Conservation (phyloP, 2,797 vertebrate genomes). For the Melopsittacus undulatus region DNA sequence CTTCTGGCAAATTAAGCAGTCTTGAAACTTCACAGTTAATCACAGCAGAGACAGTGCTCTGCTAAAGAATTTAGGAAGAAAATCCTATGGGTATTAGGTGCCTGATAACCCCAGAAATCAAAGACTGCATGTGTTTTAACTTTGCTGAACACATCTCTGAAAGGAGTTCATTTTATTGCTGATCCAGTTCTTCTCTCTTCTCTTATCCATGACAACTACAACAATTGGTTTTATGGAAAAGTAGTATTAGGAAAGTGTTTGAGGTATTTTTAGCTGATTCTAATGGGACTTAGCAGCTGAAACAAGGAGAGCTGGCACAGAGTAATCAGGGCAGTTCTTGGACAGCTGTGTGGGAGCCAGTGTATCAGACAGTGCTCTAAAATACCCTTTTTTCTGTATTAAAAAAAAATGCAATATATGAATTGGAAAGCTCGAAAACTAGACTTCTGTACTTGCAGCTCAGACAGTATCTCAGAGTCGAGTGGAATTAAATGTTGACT, state of each 20-base stretch:
- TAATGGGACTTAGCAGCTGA: slow-evolving; percentile 60
- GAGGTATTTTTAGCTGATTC: slow-evolving; percentile 50
- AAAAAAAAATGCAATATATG: neutral
- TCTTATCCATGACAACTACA: neutral
- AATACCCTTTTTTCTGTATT: neutral
- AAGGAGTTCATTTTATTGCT: slow-evolving; percentile 11
- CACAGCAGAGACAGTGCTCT: neutral
- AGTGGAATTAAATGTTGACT: slow-evolving; percentile 14
- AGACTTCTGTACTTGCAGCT: neutral
- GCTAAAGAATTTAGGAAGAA: neutral
- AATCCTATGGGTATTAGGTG: neutral
- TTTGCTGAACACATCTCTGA: neutral
- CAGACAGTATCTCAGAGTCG: neutral
- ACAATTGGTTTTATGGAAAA: neutral
- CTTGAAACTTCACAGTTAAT: slow-evolving; percentile 32
- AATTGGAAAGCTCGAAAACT: neutral
- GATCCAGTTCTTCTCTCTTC: neutral
- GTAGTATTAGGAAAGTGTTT: slow-evolving; percentile 5
- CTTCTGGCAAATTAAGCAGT: neutral
- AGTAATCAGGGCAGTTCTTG: slow-evolving; percentile 40
- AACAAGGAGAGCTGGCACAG: neutral
- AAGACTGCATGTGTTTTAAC: neutral
- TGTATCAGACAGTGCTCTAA: neutral
- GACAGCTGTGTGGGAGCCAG: slow-evolving; percentile 4
- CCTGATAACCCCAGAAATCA: slow-evolving; percentile 22